These are phyloP conservation scores for Metridium senile DNA, from an alignment of 92 coral and sea anemone species.

Conservation along the genomic window DNA sequence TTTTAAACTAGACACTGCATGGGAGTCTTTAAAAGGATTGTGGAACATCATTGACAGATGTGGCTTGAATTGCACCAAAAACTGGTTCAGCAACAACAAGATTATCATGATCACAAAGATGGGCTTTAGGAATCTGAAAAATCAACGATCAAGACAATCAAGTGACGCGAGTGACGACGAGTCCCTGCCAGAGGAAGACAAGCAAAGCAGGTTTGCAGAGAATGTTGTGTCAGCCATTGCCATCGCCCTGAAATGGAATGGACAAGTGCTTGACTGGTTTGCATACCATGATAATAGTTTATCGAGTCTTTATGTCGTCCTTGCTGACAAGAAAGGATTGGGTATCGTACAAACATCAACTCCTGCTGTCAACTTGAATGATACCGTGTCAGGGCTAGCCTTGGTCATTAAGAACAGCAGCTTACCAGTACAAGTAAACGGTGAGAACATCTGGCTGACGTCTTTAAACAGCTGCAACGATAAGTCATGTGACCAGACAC, in stretches of 20 bases:
- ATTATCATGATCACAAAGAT: slow-evolving; percentile 35
- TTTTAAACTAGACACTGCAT: slow-evolving; percentile 36
- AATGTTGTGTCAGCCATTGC: slow-evolving; percentile 46
- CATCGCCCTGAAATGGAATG: slow-evolving; percentile 37
- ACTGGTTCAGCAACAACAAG: slow-evolving; percentile 14
- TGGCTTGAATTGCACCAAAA: slow-evolving; percentile 19
- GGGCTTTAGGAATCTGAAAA: slow-evolving; percentile 13
- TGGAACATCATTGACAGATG: slow-evolving; percentile 59
- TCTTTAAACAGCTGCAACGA: slow-evolving; percentile 50
- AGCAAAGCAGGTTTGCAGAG: slow-evolving; percentile 48
- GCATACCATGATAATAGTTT: slow-evolving; percentile 35
- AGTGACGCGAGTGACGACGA: slow-evolving; percentile 13
- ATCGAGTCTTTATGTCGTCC: slow-evolving; percentile 9
- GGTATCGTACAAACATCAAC: slow-evolving; percentile 19
- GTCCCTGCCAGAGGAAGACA: too few relatives aligned
- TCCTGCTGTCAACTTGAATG: slow-evolving; percentile 31
- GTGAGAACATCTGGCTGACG: slow-evolving; percentile 46
- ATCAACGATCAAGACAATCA: slow-evolving; percentile 25
- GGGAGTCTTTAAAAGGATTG: slow-evolving; percentile 64
- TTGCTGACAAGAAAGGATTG: slow-evolving; percentile 52
- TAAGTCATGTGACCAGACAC: slow-evolving; percentile 40
- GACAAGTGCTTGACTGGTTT: slow-evolving; percentile 44
- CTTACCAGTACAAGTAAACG: slow-evolving; percentile 41
- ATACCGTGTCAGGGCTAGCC: slow-evolving; percentile 15
- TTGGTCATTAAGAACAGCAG: slow-evolving; percentile 30